phyloP scores from a whole-genome alignment of 1,140 invertebrate genomes.

The Drosophila sulfurigaster region DNA sequence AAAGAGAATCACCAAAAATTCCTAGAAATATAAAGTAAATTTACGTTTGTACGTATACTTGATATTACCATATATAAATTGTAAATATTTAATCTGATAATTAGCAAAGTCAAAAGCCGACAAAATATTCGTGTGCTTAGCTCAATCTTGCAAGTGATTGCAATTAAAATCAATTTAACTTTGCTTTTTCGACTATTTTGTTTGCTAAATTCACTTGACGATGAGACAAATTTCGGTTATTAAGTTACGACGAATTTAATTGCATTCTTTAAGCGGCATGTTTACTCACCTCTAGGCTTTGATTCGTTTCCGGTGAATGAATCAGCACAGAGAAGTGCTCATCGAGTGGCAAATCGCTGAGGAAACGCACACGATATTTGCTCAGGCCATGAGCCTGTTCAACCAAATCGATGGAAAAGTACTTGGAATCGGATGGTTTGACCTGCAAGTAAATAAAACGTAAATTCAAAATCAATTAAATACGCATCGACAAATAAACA shows the following conservation, averaged over 20 bases:
- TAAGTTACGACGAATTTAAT: background rate
- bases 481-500: background rate
- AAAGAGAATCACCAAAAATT: slow-evolving; percentile 7
- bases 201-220: background rate
- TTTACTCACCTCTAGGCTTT: slow-evolving; percentile 58
- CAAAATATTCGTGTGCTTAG: no score
- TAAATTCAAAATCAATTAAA: slow-evolving; percentile 19
- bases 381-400: slow-evolving; percentile 63
- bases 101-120: background rate
- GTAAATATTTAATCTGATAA: slow-evolving; percentile 5
- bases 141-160: background rate
- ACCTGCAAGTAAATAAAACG: slow-evolving; percentile 46
- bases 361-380: slow-evolving; percentile 63
- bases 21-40: background rate
- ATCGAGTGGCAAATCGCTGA: slow-evolving; percentile 55
- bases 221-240: background rate
- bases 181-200: background rate
- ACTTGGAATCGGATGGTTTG: slow-evolving; percentile 57
- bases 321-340: slow-evolving; percentile 54
- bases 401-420: slow-evolving; percentile 57
- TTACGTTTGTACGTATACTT: background rate
- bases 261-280: background rate
- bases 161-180: background rate
- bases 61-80: background rate
- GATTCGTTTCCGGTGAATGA: slow-evolving; percentile 61